phyloP scores from a whole-genome alignment of 1,140 invertebrate species.

The Epicauta chinensis region DNA sequence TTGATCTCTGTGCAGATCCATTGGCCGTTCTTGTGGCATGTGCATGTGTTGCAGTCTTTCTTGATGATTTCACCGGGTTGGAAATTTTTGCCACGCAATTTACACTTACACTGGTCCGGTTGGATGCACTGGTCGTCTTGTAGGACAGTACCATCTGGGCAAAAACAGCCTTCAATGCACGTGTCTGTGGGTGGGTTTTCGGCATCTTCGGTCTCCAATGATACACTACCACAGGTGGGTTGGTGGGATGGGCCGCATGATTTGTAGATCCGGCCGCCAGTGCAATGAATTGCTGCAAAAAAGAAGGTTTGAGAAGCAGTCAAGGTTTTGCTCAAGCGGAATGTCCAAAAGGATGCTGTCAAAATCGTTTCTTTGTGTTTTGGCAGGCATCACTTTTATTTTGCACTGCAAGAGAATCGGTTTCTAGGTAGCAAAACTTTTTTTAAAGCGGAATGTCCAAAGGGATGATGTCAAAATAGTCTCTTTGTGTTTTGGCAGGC shows the following conservation, averaged over 20 bases:
- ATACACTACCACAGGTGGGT: conserved; percentile 37
- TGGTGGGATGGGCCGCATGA: conserved; percentile 55
- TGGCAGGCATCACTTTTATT: no score
- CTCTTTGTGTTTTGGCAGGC: no score
- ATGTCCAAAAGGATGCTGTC: no score
- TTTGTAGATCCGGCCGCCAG: conserved; percentile 61
- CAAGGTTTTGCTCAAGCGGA: background rate
- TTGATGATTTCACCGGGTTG: conserved; percentile 61
- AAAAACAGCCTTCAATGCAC: conserved; percentile 84
- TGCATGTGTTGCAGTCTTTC: conserved; percentile 81
- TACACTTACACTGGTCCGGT: conserved; percentile 68
- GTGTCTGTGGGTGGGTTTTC: conserved; percentile 32
- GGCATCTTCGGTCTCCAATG: conserved; percentile 14
- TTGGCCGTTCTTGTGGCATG: conserved; percentile 57
- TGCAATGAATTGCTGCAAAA: conserved; percentile 61
- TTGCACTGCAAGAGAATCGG: no score
- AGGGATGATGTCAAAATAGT: no score
- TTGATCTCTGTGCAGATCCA: conserved; percentile 70
- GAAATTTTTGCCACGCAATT: conserved; percentile 68
- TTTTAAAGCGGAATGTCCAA: background rate
- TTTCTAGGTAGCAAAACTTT: no score
- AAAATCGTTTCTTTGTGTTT: no score
- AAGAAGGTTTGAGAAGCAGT: background rate
- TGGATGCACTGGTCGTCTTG: conserved; percentile 68
- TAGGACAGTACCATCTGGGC: conserved; percentile 65